Evolutionary conservation across 2,888 invertebrate species (phyloP), one percentile per base, ranked within the genome.

Genomic region (Toxonevra muliebris): DNA sequence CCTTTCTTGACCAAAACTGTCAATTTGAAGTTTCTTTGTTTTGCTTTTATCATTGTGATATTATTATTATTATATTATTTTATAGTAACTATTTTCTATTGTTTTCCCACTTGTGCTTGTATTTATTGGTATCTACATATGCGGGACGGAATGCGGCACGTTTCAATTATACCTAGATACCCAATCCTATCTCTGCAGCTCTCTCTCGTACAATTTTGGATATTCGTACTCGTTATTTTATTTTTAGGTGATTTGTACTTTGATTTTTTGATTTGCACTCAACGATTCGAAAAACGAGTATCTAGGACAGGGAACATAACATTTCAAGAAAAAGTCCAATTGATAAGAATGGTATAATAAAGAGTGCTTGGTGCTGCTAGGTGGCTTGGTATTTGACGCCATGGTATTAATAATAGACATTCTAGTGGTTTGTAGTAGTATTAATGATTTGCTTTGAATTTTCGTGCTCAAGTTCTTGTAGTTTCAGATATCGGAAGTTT

Each of bases 11-110:
- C 78, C 76, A 78, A 78, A 79, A 78, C 80, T 78, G 78, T 78
- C 78, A 78, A 78, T 79, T 79, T 75, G 73, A 79, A 75, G 74
- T 78, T 74, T 74, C 71, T 73, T 78, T 78, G 77, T 75, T 72
- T 70, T 72, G 69, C 60, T 69, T 68, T 70, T 76, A 76, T 76
- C 75, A 74, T 76, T 76, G 71, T 15, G 48, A 48, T 48, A 48
- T 15, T 15, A 15, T 15, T 30, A 30, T 30, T 30, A 30, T 4
- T 30, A 30, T 4, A 30, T 7, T 30, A 30, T 30, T 30, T 7
- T 30, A 30, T 30, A 30, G 30, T 30, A n/a, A n/a, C n/a, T n/a
- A 30, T 30, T 30, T 30, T 30, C 30, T 30, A 30, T 30, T 30
- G 30, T 30, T 30, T 30, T 30, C 30, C 30, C 30, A 30, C 30